phyloP scores from a whole-genome alignment of 2,797 vertebrate species.

The Lerista edwardsae region DNA sequence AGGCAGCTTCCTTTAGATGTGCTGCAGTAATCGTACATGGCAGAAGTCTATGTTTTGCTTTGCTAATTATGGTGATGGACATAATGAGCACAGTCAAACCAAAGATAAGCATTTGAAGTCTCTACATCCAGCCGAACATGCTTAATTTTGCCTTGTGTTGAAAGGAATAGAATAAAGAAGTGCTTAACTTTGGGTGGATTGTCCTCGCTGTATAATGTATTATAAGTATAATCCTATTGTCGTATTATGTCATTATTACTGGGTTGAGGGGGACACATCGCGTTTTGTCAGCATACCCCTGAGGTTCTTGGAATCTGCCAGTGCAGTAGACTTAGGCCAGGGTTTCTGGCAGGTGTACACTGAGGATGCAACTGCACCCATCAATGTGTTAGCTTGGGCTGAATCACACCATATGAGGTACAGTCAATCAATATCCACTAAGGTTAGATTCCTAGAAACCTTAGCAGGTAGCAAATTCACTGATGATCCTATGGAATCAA shows the following conservation, averaged over 20 bases:
- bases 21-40: background rate
- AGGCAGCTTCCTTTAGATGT: background rate
- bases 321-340: too few relatives aligned
- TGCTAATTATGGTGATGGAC: background rate
- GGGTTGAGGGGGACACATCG: too few relatives aligned
- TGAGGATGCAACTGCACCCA: background rate
- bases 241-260: too few relatives aligned
- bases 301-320: too few relatives aligned
- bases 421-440: too few relatives aligned
- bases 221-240: too few relatives aligned
- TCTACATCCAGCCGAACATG: too few relatives aligned
- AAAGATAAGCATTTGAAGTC: background rate
- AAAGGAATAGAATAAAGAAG: background rate
- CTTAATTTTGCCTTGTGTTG: background rate
- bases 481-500: too few relatives aligned
- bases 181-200: background rate
- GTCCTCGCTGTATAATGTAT: background rate
- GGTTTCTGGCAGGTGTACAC: background rate
- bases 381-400: background rate
- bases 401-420: fast-evolving
- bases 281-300: too few relatives aligned
- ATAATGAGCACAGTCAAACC: background rate
- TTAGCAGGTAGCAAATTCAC: too few relatives aligned
- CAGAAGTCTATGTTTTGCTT: background rate
- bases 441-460: too few relatives aligned